Evolutionary conservation across 2,113 vertebrate genomes (phyloP).

Genomic region (Phylloscopus trochiloides): DNA sequence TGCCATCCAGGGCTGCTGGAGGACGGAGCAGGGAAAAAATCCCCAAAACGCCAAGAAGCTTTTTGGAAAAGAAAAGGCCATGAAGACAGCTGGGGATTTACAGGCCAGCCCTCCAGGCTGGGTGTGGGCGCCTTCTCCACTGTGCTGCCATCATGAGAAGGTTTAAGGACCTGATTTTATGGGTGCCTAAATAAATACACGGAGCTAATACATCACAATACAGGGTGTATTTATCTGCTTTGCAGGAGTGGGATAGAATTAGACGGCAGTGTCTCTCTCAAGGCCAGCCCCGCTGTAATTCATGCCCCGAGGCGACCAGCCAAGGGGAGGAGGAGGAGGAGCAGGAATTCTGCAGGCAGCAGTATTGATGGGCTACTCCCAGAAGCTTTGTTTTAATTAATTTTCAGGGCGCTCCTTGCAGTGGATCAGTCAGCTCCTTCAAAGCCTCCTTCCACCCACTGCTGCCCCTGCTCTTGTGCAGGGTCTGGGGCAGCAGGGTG

Average conservation of each 20-base stretch:
- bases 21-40: background rate
- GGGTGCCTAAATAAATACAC: background rate
- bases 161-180: background rate
- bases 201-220: background rate
- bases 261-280: background rate
- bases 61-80: background rate
- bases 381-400: conserved; percentile 32
- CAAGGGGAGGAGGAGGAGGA: background rate
- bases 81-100: background rate
- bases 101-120: background rate
- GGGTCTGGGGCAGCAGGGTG: background rate
- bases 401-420: background rate
- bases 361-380: conserved; percentile 32
- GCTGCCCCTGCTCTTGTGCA: accelerated
- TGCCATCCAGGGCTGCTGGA: background rate
- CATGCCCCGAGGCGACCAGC: background rate
- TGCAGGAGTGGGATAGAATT: background rate
- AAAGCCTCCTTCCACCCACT: background rate
- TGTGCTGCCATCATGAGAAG: background rate
- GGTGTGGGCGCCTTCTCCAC: accelerated
- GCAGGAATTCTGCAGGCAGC: background rate
- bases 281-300: background rate
- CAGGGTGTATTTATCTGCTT: background rate
- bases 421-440: background rate
- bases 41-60: background rate